These are phyloP conservation scores for Odocoileus virginianus DNA, from an alignment of 2,113 vertebrate species.

Conservation along the genomic window DNA sequence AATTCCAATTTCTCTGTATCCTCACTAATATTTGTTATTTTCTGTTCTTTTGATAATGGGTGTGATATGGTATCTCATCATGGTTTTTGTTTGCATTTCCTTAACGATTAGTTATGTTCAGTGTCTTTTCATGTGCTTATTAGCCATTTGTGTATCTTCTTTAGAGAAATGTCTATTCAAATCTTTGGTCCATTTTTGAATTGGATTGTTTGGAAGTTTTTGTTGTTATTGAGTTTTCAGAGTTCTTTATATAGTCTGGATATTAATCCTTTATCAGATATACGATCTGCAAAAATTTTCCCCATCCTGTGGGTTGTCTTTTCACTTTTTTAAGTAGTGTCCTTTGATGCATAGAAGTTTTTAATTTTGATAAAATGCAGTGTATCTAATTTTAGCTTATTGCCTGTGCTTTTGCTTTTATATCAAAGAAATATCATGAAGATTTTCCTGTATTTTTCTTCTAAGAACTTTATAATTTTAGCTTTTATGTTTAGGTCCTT, in stretches of 20 bases:
- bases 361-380: not conserved
- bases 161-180: not conserved
- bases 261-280: not conserved
- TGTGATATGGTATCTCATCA: not conserved
- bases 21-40: conserved; percentile 31
- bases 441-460: conserved; percentile 11
- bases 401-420: not conserved
- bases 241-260: not conserved
- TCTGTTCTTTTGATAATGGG: conserved; percentile 20
- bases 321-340: not conserved
- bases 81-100: conserved; percentile 37
- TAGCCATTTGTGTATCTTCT: not conserved
- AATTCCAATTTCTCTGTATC: conserved; percentile 29
- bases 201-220: not conserved
- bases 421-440: conserved; percentile 9
- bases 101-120: conserved; percentile 15
- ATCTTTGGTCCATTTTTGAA: conserved; percentile 20
- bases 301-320: not conserved
- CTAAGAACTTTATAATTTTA: not conserved
- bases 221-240: conserved; percentile 12
- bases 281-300: not conserved
- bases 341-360: not conserved
- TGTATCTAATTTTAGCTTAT: conserved; percentile 17
- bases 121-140: not conserved
- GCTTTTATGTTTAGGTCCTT: not conserved